Evolutionary conservation across 92 coral and sea anemone genomes (phyloP).

Genomic region (Metridium senile): DNA sequence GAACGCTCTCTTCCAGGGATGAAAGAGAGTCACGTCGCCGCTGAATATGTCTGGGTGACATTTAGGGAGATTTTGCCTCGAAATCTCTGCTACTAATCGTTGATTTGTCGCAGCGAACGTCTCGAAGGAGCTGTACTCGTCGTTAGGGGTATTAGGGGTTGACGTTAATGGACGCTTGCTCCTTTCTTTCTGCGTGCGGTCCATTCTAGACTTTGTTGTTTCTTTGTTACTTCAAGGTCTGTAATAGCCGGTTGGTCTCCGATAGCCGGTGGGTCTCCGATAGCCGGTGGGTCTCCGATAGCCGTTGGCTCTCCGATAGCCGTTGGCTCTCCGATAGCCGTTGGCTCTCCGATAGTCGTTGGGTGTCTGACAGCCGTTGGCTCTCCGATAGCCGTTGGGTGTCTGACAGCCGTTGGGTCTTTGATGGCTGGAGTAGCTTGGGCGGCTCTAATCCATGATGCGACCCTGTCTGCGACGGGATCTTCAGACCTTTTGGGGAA

Average conservation of each 20-base stretch:
- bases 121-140: constrained; percentile 2
- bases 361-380: too few species aligned
- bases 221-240: neutral
- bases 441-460: neutral
- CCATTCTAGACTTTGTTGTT: neutral
- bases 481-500: constrained; percentile 1
- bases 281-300: too few species aligned
- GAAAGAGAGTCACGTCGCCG: constrained; percentile 63
- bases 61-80: constrained; percentile 47
- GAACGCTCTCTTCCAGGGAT: constrained; percentile 55
- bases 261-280: neutral
- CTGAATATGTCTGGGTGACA: constrained; percentile 53
- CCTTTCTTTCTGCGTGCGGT: neutral
- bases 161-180: neutral
- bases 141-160: constrained; percentile 16
- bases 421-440: neutral
- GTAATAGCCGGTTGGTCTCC: constrained; percentile 1
- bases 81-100: constrained; percentile 32
- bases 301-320: too few species aligned
- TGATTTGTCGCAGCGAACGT: constrained; percentile 7
- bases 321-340: too few species aligned
- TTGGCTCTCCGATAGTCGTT: too few species aligned
- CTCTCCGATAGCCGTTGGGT: too few species aligned
- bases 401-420: too few species aligned
- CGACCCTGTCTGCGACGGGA: neutral